These are phyloP conservation scores for Diorhabda sublineata DNA, from an alignment of 1,140 invertebrate species.

Conservation along the genomic window DNA sequence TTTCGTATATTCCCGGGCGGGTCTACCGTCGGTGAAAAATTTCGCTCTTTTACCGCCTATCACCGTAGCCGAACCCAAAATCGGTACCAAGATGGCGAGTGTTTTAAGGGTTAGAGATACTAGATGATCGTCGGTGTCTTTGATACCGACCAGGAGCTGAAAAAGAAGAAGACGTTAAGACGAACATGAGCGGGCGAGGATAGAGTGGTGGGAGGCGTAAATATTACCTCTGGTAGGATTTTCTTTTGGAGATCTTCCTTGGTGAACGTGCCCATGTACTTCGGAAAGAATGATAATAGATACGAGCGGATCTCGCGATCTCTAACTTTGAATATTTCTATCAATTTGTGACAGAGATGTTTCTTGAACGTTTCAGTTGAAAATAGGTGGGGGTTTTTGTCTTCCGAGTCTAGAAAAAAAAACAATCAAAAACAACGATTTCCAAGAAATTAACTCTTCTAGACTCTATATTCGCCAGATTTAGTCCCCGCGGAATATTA, in stretches of 20 bases:
- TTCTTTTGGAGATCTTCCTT: conserved; percentile 63
- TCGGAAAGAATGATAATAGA: conserved; percentile 66
- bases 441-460: too few species aligned
- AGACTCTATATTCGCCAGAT: too few species aligned
- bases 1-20: conserved; percentile 45
- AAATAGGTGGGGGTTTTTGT: too few species aligned
- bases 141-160: conserved; percentile 75
- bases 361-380: conserved; percentile 57
- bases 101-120: conserved; percentile 73
- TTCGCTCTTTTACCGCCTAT: conserved; percentile 75
- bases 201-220: conserved; percentile 3
- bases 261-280: conserved; percentile 65
- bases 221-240: conserved; percentile 66
- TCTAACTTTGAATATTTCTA: conserved; percentile 72
- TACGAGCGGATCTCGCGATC: conserved; percentile 70
- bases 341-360: conserved; percentile 65
- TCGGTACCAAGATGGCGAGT: conserved; percentile 75
- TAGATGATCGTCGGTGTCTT: conserved; percentile 74
- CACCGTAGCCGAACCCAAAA: conserved; percentile 73
- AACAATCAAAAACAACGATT: too few species aligned
- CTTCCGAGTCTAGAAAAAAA: too few species aligned
- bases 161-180: conserved; percentile 20
- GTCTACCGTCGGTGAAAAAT: conserved; percentile 78
- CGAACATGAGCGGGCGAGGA: too few species aligned
- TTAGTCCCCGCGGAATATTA: too few species aligned